phyloP scores from a whole-genome alignment of 2,797 vertebrate species.

The Arctocebus calabarensis region DNA sequence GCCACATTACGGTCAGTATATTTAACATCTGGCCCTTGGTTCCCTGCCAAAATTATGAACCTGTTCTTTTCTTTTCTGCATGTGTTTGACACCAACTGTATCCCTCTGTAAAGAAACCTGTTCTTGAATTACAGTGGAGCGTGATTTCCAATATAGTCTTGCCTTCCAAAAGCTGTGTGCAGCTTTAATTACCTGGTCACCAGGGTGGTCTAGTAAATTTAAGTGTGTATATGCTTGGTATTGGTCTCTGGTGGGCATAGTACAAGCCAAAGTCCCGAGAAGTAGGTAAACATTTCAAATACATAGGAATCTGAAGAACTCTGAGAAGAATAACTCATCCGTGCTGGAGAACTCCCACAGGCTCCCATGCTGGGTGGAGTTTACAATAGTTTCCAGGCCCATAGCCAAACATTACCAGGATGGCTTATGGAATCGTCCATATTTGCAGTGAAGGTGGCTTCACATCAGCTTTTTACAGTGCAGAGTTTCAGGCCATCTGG shows the following conservation, averaged over 20 bases:
- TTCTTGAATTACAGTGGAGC: conserved; percentile 35
- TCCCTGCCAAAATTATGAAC: neutral
- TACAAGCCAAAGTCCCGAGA: conserved; percentile 60
- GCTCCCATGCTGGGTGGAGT: conserved; percentile 70
- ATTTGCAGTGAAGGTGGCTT: conserved; percentile 58
- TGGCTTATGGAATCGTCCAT: neutral
- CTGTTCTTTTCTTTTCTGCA: conserved; percentile 43
- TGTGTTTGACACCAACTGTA: conserved; percentile 60
- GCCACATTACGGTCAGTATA: neutral
- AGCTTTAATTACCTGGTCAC: conserved; percentile 61
- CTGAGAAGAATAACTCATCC: conserved; percentile 70
- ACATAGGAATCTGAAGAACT: conserved; percentile 78
- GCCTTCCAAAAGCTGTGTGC: neutral
- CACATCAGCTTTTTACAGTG: rapidly evolving
- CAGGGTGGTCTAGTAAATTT: conserved; percentile 77
- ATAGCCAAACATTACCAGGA: conserved; percentile 76
- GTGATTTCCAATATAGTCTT: neutral
- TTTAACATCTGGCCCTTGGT: conserved; percentile 63
- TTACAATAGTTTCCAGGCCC: conserved; percentile 83
- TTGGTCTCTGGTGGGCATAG: conserved; percentile 66
- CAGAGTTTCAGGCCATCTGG: neutral
- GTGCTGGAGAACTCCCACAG: conserved; percentile 12
- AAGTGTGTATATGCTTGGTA: neutral
- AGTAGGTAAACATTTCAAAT: conserved; percentile 83
- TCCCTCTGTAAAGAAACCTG: conserved; percentile 54